Evolutionary conservation across 2,888 invertebrate species (phyloP).

Genomic region (Orthonevra nobilis): DNA sequence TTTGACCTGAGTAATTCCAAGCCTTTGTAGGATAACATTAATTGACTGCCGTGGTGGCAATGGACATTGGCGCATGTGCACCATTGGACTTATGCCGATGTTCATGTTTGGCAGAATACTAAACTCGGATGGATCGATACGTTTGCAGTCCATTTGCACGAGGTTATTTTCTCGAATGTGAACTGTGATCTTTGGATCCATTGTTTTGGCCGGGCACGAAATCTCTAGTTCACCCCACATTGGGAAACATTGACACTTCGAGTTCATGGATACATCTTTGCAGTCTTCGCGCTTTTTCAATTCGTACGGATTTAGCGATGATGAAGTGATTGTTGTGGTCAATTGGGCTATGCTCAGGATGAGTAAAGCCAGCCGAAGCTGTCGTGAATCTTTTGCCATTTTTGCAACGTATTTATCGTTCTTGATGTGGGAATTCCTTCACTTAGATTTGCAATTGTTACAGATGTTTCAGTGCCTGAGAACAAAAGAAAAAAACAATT

Average conservation of each 20-base stretch:
- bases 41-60: constrained; percentile 80
- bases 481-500: too few relatives aligned
- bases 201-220: constrained; percentile 75
- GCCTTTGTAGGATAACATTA: constrained; percentile 75
- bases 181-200: constrained; percentile 76
- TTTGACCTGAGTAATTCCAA: constrained; percentile 76
- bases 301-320: constrained; percentile 60
- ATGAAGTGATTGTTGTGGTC: constrained; percentile 30
- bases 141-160: constrained; percentile 78
- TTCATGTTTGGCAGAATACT: constrained; percentile 75
- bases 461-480: too few relatives aligned
- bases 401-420: not conserved
- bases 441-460: too few relatives aligned
- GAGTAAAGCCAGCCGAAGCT: constrained; percentile 12
- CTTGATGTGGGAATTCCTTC: not conserved
- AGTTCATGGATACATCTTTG: constrained; percentile 73
- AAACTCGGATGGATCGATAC: constrained; percentile 76
- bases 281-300: constrained; percentile 74
- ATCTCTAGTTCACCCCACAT: constrained; percentile 77
- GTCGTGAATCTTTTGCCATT: constrained; percentile 16
- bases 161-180: constrained; percentile 75
- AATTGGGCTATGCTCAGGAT: constrained; percentile 31
- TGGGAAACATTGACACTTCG: constrained; percentile 76
- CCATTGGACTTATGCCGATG: constrained; percentile 75
- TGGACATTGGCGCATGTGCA: constrained; percentile 78